A percentile compares a stretch with the other conserved stretches of the same genome.
These are phyloP conservation scores for Hephaestus fuliginosus DNA, from an alignment of 2,797 vertebrate genomes.

Conservation along the genomic window DNA sequence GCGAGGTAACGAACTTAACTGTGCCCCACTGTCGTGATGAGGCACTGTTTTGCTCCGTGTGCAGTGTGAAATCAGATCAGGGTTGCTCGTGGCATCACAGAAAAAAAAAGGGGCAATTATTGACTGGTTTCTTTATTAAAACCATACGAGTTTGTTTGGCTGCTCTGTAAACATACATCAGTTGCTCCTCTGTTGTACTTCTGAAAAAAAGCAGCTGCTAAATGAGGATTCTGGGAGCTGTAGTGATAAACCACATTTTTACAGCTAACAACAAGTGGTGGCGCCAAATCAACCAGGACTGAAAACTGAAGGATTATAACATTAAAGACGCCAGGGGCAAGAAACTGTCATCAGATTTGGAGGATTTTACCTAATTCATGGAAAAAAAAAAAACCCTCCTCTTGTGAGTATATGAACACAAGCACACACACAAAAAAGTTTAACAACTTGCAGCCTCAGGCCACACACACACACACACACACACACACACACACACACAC, in stretches of 20 bases:
- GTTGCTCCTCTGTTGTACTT: background rate
- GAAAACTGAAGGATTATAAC: background rate
- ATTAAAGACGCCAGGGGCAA: background rate
- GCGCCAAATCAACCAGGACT: background rate
- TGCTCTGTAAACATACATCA: background rate
- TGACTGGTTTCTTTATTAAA: background rate
- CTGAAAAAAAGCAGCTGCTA: background rate
- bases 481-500: background rate
- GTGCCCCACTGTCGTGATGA: background rate
- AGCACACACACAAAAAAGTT: no score
- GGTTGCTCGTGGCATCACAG: background rate
- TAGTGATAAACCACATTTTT: no score
- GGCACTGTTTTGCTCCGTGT: background rate
- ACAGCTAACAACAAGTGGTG: background rate
- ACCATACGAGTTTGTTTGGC: background rate
- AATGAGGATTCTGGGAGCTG: background rate
- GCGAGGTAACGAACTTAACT: background rate
- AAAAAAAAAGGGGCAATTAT: background rate
- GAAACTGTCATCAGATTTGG: background rate
- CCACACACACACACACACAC: background rate
- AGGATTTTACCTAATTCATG: background rate
- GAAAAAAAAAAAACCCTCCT: no score
- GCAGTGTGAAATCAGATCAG: background rate
- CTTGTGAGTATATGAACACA: background rate
- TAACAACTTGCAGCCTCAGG: no score